Base-by-base conservation (phyloP, 2,888 invertebrate species). In the Zaprionus bogoriensis region DNA sequence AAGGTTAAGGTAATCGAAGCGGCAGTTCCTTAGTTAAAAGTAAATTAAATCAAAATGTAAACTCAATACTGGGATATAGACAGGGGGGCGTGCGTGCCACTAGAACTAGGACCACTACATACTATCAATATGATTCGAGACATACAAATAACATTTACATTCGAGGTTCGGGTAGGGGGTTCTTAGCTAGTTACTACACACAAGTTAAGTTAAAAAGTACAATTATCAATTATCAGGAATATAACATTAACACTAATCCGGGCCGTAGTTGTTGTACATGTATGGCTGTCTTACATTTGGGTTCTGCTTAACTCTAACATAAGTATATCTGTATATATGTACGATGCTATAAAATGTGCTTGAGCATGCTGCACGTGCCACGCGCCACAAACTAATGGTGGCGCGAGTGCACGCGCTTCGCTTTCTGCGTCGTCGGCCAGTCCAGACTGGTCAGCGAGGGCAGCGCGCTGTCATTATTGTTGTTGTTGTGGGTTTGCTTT, bases 351-450 rank as follows among this genome's bases (percentile, higher is more conserved):
- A 41, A 38, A 25, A 22, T 46, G 36, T 25, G 28, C 20, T 64
- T 64, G 74, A 74, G 74, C 74, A 63, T 30, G 32, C 14, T 66
- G 27, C 3, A 9, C n/a, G 7, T n/a, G n/a, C n/a, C n/a, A n/a
- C n/a, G n/a, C n/a, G n/a, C n/a, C n/a, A n/a, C n/a, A n/a, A n/a
- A n/a, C 52, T 58, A 86, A 77, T 86, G 87, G 51, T 80, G 81
- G 28, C 85, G 78, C 59, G 79, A 59, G 41, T 71, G 70, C n/a
- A 76, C 53, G 32, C 87, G 71, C 12, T 82, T 87, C 2, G 68
- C 41, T 27, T 86, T 84, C 39, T 86, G 84, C 45, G 66, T 62
- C 4, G 82, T 77, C 4, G 82, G 65, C 81, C 81, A 82, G 51
- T 82, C 81, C 58, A 87, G 57, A 42, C 65, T 68, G 47, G 75